These are phyloP conservation scores for Zophobas morio DNA, from an alignment of 1,140 invertebrate species.

Conservation along the genomic window DNA sequence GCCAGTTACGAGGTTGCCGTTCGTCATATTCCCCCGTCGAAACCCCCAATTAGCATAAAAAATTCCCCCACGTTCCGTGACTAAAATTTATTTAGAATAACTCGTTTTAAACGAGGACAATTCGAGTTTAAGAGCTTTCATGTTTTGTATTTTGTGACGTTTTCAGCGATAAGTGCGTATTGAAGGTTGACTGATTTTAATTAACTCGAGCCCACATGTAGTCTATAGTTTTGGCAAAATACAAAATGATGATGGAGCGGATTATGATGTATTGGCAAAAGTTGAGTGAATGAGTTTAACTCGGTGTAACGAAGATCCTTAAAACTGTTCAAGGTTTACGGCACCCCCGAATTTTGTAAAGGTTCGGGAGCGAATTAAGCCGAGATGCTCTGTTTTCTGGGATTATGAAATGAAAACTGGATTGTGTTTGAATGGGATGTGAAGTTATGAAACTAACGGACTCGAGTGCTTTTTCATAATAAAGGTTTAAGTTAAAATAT, in stretches of 20 bases:
- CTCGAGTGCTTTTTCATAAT: not conserved
- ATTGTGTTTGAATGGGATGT: not conserved
- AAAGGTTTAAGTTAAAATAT: no score
- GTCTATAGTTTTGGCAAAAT: not conserved
- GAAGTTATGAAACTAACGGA: not conserved
- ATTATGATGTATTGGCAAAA: not conserved
- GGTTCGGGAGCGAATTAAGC: not conserved
- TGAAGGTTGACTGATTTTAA: constrained; percentile 1
- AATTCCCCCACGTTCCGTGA: not conserved
- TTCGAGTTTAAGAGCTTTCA: not conserved
- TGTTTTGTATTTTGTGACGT: constrained; percentile 2
- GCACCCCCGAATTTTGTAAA: not conserved
- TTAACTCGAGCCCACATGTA: not conserved
- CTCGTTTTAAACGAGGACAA: not conserved
- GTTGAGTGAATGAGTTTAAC: not conserved
- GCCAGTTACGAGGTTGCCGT: no score
- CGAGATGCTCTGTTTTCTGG: not conserved
- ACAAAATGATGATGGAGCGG: not conserved
- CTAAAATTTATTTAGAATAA: not conserved
- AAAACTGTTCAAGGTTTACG: not conserved
- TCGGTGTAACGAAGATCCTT: not conserved
- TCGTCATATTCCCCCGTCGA: not conserved
- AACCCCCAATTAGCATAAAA: not conserved
- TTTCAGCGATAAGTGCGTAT: not conserved
- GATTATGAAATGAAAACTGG: not conserved